Evolutionary conservation across 2,797 vertebrate genomes (phyloP), one percentile per base, ranked within the genome.

Genomic region (Anas acuta): DNA sequence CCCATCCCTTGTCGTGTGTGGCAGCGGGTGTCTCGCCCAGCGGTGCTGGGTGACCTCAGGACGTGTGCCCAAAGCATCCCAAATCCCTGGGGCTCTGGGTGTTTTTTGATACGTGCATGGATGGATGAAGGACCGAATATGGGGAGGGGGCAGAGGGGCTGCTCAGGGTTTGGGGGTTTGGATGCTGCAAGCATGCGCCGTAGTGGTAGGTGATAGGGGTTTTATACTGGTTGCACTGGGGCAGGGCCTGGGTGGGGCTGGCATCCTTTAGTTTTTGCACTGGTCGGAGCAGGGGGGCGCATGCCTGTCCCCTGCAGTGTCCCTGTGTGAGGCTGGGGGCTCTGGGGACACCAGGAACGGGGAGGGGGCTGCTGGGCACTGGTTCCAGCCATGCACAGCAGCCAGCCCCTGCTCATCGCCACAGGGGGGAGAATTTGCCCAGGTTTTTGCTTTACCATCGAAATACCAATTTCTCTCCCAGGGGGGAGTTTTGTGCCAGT

Each of bases 101-200:
- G 80, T 21, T 72, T 96, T 88, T 84, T 87, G 82, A 67, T 92
- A 85, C 0, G 13, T 97, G 96, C 97, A 92, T 95, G 95, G 92
- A 67, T 81, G 65, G 93, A 66, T 23, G 30, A 89, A 91, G 96
- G 92, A 89, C 51, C 4, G 0, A 74, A 57, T 10, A 45, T 39
- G 9, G 69, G 90, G 47, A 54, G 89, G 75, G 77, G 84, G 60
- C 32, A 76, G 56, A 39, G 4, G n/a, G 92, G 54, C 87, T 92
- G 95, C 53, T 73, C 71, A 76, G 23, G 67, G 61, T 82, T 39
- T 8, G 4, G 73, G 65, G 90, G 32, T 9, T 81, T 15, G 37
- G 88, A 61, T 60, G 61, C 70, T 16, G 54, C 5, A 76, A 95
- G 97, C 95, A 96, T 97, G 95, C 25, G 2, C 90, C 87, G n/a